Base-by-base conservation (phyloP, 2,888 invertebrate genomes). In the Chaitophorus viminalis region DNA sequence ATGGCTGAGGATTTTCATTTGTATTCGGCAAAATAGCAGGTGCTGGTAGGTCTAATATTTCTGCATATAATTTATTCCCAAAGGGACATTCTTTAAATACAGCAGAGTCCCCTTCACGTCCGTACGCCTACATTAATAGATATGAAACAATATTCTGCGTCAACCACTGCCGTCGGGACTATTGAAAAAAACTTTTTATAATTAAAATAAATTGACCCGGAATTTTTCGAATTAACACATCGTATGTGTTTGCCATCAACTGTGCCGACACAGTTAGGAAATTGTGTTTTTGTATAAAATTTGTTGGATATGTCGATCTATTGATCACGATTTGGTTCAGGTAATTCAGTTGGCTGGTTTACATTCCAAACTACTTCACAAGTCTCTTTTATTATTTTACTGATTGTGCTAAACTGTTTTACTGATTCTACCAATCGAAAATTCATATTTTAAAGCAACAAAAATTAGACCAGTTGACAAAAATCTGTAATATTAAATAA, bases 161-260 rank as follows among this genome's bases (percentile, higher is more conserved):
- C 85, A 3, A 84, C 85, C n/a, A 79, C 39, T 21, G 70, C 85
- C 70, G 78, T 65, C 9, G 86, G 60, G 18, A 79, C 52, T 25
- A 85, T 78, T 2, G 76, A 82, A 54, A 82, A 52, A 60, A 54
- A 70, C 52, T 85, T 85, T 29, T 85, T 85, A 25, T 88, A 88
- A 79, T 86, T 88, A 33, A 79, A 79, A 79, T 52, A 85, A 25
- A 39, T 36, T 14, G 88, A 88, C 6, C 81, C 88, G 4, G 72
- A 25, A 11, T 78, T 60, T 36, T 46, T 39, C 33, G 79, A 79
- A 11, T 65, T 68, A 2, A 54, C n/a, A 21, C 77, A 46, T 52
- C 70, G n/a, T 25, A 84, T 76, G 52, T 89, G 89, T 68, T 87
- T 89, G 18, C 86, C 86, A 76, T 82, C 82, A 81, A 87, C 76